These are phyloP conservation scores for Cettia cetti DNA, from an alignment of 2,113 vertebrate genomes.

Conservation along the genomic window DNA sequence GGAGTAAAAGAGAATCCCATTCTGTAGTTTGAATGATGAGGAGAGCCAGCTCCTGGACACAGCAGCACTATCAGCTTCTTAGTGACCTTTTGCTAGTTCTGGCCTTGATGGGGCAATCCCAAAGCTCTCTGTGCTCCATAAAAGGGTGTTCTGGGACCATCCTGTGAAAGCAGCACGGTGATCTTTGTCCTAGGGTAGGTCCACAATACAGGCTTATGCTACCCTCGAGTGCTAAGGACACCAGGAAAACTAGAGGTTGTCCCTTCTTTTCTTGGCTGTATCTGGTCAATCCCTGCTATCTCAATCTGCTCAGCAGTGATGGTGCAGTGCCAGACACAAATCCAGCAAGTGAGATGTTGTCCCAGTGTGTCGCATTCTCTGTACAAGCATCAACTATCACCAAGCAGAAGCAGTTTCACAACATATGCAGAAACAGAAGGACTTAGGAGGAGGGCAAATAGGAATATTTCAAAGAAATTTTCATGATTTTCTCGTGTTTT, in stretches of 20 bases:
- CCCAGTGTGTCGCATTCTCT: neutral
- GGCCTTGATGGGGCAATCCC: neutral
- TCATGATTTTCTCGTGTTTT: neutral
- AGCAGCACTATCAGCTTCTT: neutral
- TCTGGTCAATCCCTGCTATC: neutral
- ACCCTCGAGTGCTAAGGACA: accelerated
- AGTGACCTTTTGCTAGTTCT: neutral
- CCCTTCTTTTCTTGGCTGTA: neutral
- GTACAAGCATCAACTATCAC: neutral
- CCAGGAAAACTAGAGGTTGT: neutral
- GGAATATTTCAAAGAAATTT: neutral
- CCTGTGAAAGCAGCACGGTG: accelerated
- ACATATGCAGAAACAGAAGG: neutral
- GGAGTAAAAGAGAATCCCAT: neutral
- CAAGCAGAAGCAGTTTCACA: neutral
- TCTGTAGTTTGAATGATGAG: neutral
- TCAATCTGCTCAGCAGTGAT: neutral
- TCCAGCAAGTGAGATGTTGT: neutral
- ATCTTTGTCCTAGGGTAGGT: neutral
- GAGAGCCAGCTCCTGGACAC: neutral
- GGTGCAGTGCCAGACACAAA: neutral
- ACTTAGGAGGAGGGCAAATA: neutral
- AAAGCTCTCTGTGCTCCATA: neutral
- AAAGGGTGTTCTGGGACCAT: neutral
- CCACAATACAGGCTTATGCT: neutral